phyloP scores from a whole-genome alignment of 2,888 invertebrate species.

The Torymus tubicola region DNA sequence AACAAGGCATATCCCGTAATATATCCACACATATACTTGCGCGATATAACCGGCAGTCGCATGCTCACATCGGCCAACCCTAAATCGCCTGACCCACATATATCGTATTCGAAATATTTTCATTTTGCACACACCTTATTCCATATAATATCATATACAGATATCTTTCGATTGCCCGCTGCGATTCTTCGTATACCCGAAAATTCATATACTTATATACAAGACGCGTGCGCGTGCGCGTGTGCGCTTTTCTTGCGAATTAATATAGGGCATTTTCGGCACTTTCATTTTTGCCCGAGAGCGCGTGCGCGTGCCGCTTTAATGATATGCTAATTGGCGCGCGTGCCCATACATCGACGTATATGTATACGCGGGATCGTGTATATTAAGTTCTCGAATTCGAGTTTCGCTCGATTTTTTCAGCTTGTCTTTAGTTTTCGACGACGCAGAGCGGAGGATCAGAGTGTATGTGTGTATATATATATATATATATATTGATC shows the following conservation, averaged over 20 bases:
- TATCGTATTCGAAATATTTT: not conserved
- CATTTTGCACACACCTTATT: not conserved
- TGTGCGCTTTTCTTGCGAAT: slow-evolving; percentile 12
- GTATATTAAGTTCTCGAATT: no score
- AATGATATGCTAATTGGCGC: slow-evolving; percentile 47
- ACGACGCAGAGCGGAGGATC: no score
- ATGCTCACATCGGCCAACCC: slow-evolving; percentile 15
- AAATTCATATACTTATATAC: no score
- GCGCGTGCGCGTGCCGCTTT: slow-evolving; percentile 6
- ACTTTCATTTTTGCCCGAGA: slow-evolving; percentile 37
- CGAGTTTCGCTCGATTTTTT: no score
- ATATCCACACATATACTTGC: no score
- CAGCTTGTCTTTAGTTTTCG: not conserved
- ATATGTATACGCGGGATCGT: no score
- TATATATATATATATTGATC: slow-evolving; percentile 10
- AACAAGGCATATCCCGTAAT: no score
- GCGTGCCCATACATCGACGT: not conserved
- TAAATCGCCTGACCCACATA: slow-evolving; percentile 55
- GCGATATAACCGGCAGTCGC: slow-evolving; percentile 10
- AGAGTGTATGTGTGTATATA: no score
- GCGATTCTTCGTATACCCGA: no score
- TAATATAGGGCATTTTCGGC: slow-evolving; percentile 44
- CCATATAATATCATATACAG: not conserved
- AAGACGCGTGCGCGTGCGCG: not conserved
- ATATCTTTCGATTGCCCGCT: no score